These are phyloP conservation scores for Gymnoscopelus braueri DNA, from an alignment of 2,797 vertebrate genomes.

Conservation along the genomic window DNA sequence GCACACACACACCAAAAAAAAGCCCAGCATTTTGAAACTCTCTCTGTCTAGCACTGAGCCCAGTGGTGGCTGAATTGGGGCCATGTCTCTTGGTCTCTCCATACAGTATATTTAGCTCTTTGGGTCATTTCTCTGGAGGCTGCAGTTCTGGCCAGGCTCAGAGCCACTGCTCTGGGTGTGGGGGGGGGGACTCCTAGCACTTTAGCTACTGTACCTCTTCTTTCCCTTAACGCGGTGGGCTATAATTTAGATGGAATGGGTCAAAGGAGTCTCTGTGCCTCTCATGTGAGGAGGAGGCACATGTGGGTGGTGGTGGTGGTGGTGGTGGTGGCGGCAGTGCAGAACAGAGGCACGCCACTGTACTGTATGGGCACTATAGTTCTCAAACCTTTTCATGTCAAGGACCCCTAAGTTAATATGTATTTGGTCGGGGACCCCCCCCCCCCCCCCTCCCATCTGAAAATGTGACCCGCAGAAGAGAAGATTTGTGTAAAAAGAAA, in stretches of 20 bases:
- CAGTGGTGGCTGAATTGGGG: slow-evolving; percentile 40
- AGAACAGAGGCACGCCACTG: no score
- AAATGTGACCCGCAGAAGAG: no score
- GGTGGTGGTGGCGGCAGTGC: no score
- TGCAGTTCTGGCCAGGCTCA: slow-evolving; percentile 28
- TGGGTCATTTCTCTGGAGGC: slow-evolving; percentile 56
- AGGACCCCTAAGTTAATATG: no score
- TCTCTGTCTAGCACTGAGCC: slow-evolving; percentile 27
- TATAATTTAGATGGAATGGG: slow-evolving; percentile 58
- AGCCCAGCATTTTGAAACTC: no score
- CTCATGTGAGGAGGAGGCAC: slow-evolving; percentile 62
- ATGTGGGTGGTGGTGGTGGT: slow-evolving; percentile 27
- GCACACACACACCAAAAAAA: background rate
- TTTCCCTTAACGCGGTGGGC: slow-evolving; percentile 22
- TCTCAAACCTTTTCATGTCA: no score
- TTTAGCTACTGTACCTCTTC: slow-evolving; percentile 42
- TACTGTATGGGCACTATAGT: no score
- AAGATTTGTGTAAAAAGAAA: no score
- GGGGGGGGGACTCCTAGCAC: slow-evolving; percentile 49
- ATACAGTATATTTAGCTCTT: slow-evolving; percentile 71
- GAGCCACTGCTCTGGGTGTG: slow-evolving; percentile 11
- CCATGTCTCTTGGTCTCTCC: slow-evolving; percentile 48
- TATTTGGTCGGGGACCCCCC: no score
- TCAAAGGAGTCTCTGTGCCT: slow-evolving; percentile 58
- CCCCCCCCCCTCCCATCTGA: no score